These are phyloP conservation scores for Daubentonia madagascariensis DNA, from an alignment of 2,113 vertebrate species.

Conservation along the genomic window DNA sequence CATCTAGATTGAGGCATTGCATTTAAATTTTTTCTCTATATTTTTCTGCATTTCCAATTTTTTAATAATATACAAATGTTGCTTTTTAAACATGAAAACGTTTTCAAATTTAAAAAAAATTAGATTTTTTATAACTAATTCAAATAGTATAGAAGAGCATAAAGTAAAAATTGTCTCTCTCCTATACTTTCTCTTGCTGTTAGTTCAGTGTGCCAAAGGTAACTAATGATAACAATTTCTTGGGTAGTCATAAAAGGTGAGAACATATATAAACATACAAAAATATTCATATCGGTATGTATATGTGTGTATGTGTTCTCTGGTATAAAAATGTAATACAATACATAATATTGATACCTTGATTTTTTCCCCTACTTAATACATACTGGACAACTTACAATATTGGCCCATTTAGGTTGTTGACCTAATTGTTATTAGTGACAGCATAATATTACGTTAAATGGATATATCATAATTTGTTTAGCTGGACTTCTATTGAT, in stretches of 20 bases:
- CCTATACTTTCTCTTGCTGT: neutral
- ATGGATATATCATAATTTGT: neutral
- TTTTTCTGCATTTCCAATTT: neutral
- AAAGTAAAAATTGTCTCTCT: neutral
- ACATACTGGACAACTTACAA: neutral
- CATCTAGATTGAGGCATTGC: neutral
- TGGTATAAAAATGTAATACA: neutral
- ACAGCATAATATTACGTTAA: neutral
- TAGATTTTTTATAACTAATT: neutral
- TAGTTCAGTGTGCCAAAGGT: neutral
- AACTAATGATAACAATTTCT: neutral
- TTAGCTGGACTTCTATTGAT: neutral
- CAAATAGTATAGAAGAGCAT: neutral
- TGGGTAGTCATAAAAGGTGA: neutral
- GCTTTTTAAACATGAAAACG: slow-evolving; percentile 14
- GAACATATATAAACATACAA: neutral
- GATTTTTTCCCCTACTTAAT: neutral
- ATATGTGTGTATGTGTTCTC: neutral
- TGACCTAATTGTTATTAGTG: neutral
- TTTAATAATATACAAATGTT: neutral
- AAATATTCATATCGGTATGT: neutral
- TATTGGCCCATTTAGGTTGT: neutral
- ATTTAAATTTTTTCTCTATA: neutral
- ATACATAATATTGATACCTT: neutral
- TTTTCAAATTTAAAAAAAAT: neutral